Conservation (phyloP, 2,888 invertebrate genomes). For the Lumbricus terrestris region DNA sequence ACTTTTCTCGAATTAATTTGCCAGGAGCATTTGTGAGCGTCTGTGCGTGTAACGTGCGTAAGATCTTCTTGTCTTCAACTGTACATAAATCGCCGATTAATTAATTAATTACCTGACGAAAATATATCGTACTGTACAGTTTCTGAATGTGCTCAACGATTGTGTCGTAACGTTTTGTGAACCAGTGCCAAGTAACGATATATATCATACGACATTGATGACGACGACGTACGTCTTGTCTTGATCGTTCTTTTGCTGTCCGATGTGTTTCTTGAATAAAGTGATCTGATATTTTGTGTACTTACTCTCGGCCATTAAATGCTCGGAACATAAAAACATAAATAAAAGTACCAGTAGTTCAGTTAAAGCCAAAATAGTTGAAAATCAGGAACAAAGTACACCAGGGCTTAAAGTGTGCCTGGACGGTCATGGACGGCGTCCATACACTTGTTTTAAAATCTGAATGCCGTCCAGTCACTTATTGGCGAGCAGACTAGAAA, state of each 20-base stretch:
- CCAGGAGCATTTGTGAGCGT: background rate
- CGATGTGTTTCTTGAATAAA: conserved; percentile 15
- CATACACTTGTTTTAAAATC: no score
- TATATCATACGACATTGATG: conserved; percentile 3
- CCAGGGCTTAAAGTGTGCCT: no score
- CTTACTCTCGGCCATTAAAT: background rate
- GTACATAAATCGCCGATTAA: background rate
- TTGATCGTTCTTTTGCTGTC: conserved; percentile 6
- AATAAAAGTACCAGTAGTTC: background rate
- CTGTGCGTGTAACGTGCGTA: background rate
- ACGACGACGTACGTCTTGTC: background rate
- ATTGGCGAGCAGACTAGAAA: no score
- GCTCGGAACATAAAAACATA: background rate
- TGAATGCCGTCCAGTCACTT: no score
- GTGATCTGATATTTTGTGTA: conserved; percentile 16
- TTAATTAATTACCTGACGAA: background rate
- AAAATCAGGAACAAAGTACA: background rate
- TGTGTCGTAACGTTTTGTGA: conserved; percentile 24
- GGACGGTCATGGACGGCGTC: no score
- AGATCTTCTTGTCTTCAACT: background rate
- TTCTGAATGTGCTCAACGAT: conserved; percentile 25
- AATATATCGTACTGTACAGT: conserved; percentile 9
- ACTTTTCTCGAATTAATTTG: background rate
- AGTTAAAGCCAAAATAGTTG: background rate
- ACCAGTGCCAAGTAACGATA: conserved; percentile 24